A percentile compares a stretch with the other conserved stretches of the same genome.
phyloP scores from a whole-genome alignment of 2,797 vertebrate genomes.

The Parotocinclus haroldoi region DNA sequence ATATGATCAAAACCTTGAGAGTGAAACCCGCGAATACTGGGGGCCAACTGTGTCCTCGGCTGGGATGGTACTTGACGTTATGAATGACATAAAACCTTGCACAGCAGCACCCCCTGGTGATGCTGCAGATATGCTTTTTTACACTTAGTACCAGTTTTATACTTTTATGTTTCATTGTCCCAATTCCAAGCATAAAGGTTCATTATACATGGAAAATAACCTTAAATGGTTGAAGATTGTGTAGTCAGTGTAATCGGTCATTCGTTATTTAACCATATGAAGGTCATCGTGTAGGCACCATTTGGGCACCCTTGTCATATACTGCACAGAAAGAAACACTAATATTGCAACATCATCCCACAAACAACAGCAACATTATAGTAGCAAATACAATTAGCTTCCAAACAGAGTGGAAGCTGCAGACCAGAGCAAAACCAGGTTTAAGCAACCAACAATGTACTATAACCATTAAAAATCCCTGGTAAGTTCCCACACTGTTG shows the following conservation, averaged over 20 bases:
- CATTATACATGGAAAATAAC: neutral
- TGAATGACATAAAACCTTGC: slow-evolving; percentile 48
- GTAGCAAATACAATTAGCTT: slow-evolving; percentile 38
- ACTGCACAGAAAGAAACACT: slow-evolving; percentile 20
- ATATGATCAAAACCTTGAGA: too few relatives aligned
- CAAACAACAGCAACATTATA: slow-evolving; percentile 24
- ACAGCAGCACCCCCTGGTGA: slow-evolving; percentile 75
- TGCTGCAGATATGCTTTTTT: slow-evolving; percentile 37
- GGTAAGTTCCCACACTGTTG: too few relatives aligned
- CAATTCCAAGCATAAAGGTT: neutral
- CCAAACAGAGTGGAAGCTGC: slow-evolving; percentile 56
- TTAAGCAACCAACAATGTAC: slow-evolving; percentile 50
- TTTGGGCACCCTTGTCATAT: slow-evolving; percentile 18
- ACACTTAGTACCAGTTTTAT: neutral
- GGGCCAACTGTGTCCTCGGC: too few relatives aligned
- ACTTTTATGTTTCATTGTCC: neutral
- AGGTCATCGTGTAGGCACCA: slow-evolving; percentile 13
- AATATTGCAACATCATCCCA: slow-evolving; percentile 6
- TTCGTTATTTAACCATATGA: slow-evolving; percentile 47
- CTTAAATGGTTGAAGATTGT: slow-evolving; percentile 5
- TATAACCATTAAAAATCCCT: neutral
- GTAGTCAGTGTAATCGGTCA: neutral
- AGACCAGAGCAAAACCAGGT: slow-evolving; percentile 57
- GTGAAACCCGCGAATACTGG: too few relatives aligned
- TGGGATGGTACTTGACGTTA: too few relatives aligned